These are phyloP conservation scores for Lasiurus cinereus DNA, from an alignment of 2,113 vertebrate genomes.

Conservation along the genomic window DNA sequence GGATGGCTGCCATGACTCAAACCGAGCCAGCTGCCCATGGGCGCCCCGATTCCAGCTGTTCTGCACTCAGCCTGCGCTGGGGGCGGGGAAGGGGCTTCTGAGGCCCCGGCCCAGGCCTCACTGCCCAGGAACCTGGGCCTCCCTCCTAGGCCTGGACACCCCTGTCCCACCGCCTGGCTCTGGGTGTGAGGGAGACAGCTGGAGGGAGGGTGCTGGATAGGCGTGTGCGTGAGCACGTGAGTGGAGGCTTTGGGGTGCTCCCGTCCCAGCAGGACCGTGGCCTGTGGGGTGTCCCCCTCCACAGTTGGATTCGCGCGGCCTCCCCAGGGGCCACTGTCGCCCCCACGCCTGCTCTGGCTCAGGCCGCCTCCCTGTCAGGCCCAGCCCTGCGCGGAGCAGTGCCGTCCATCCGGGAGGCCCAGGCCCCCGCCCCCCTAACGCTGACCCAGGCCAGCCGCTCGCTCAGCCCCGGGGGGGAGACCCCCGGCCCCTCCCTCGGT, in stretches of 20 bases:
- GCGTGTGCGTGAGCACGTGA: fast-evolving
- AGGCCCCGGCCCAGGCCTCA: background rate
- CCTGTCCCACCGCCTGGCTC: fast-evolving
- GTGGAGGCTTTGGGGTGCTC: background rate
- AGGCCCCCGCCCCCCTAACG: too few species aligned
- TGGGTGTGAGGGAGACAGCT: background rate
- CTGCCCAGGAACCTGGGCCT: background rate
- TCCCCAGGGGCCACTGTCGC: fast-evolving
- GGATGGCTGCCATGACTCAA: fast-evolving
- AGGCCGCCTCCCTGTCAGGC: background rate
- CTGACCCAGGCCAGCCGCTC: background rate
- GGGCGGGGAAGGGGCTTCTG: background rate
- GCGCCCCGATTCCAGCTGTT: fast-evolving
- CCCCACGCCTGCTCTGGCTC: background rate
- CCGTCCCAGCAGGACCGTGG: fast-evolving
- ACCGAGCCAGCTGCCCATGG: fast-evolving
- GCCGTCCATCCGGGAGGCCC: fast-evolving
- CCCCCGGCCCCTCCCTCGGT: too few species aligned
- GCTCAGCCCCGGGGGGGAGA: background rate
- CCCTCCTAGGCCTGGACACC: fast-evolving
- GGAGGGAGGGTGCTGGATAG: background rate
- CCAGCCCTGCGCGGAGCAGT: background rate
- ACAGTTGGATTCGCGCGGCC: background rate
- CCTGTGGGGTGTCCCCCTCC: background rate
- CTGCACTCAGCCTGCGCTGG: background rate